Evolutionary conservation across 2,888 invertebrate genomes (phyloP).

Genomic region (Eumerus sabulonum): DNA sequence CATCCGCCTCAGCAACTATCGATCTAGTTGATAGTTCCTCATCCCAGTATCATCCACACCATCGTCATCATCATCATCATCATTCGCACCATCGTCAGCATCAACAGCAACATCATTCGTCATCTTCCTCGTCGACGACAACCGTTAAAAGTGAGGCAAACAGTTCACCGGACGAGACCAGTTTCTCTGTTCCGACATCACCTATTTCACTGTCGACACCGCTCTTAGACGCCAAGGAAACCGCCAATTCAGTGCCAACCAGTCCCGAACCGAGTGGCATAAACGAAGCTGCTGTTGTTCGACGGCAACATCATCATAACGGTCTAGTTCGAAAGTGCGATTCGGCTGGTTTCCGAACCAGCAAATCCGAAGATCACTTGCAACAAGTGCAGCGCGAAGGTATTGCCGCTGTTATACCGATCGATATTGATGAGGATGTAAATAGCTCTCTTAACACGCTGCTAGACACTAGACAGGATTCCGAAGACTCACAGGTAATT

Average conservation of each 20-base stretch:
- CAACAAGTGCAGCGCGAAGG: constrained; percentile 82
- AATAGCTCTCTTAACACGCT: constrained; percentile 95
- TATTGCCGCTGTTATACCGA: constrained; percentile 89
- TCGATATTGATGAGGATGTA: constrained; percentile 95
- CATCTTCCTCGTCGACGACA: constrained; percentile 77
- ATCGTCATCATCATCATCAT: constrained; percentile 66
- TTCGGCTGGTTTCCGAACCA: constrained; percentile 89
- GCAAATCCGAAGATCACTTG: constrained; percentile 94
- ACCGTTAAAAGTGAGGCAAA: constrained; percentile 77
- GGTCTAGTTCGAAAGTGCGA: constrained; percentile 80
- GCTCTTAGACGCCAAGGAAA: constrained; percentile 77
- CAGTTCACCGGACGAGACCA: constrained; percentile 77
- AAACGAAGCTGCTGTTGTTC: constrained; percentile 72
- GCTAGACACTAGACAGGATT: constrained; percentile 87
- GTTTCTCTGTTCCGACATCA: constrained; percentile 79
- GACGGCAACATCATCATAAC: constrained; percentile 80
- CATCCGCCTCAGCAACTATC: constrained; percentile 59
- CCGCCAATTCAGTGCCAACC: constrained; percentile 84
- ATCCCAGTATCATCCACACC: constrained; percentile 56
- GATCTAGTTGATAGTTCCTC: constrained; percentile 59
- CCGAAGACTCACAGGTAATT: constrained; percentile 79
- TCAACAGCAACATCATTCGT: constrained; percentile 64
- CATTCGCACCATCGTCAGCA: constrained; percentile 65
- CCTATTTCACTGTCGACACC: constrained; percentile 80
- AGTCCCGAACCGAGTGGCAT: constrained; percentile 82